Evolutionary conservation across 1,140 invertebrate genomes (phyloP).

Genomic region (Leptinotarsa texana): DNA sequence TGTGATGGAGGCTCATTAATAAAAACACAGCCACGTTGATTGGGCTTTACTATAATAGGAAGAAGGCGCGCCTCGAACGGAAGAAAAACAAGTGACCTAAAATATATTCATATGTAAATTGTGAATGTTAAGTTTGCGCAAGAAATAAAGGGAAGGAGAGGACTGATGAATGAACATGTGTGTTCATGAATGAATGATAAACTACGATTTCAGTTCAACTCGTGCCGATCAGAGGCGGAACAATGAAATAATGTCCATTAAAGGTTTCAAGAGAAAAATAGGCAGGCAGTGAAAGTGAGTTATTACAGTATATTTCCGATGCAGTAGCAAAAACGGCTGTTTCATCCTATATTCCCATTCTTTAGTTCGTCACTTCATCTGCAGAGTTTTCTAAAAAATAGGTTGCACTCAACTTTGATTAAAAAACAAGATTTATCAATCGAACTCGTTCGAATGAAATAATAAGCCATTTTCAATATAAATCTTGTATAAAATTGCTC

Average conservation of each 20-base stretch:
- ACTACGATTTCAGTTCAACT: conserved; percentile 14
- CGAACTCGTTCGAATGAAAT: too few species aligned
- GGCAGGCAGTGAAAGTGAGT: too few species aligned
- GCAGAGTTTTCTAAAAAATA: too few species aligned
- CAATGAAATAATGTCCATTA: neutral
- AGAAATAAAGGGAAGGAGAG: conserved; percentile 20
- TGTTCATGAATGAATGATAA: conserved; percentile 28
- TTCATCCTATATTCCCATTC: too few species aligned
- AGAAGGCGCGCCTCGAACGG: conserved; percentile 27
- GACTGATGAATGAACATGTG: conserved; percentile 27
- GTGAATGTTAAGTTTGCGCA: conserved; percentile 26
- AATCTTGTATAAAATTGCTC: too few species aligned
- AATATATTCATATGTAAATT: conserved; percentile 29
- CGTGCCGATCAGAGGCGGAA: conserved; percentile 15
- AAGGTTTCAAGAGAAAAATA: too few species aligned
- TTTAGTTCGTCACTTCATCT: too few species aligned
- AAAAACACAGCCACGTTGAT: conserved; percentile 30
- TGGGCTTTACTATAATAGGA: conserved; percentile 31
- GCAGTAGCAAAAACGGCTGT: too few species aligned
- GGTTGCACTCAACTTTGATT: too few species aligned
- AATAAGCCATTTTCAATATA: too few species aligned
- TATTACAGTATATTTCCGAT: too few species aligned
- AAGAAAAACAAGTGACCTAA: conserved; percentile 33
- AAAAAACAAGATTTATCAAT: too few species aligned
- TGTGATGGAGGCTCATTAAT: conserved; percentile 33